Conservation (phyloP, 2,797 vertebrate genomes). For the Chelonia mydas region DNA sequence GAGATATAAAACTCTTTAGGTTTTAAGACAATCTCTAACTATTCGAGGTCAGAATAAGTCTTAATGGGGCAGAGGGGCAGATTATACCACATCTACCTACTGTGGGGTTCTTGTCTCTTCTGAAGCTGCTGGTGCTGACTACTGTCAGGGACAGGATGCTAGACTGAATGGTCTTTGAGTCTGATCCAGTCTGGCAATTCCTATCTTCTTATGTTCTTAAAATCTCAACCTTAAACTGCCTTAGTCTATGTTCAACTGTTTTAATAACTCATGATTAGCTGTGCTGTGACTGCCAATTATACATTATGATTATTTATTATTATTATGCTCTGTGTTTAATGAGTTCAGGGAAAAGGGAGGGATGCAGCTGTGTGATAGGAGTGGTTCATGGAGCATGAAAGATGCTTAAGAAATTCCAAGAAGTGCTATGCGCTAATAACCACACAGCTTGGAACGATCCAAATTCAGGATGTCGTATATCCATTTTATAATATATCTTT, state of each 20-base stretch:
- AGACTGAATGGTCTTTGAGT: not conserved
- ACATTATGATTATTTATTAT: not conserved
- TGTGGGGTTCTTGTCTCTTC: not conserved
- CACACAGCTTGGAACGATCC: not conserved
- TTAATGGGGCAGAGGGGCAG: not conserved
- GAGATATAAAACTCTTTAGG: not conserved
- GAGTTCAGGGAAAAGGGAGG: not conserved
- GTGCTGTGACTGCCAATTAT: not conserved
- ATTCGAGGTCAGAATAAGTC: not conserved
- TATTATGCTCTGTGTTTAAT: fast-evolving
- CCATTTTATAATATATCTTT: fast-evolving
- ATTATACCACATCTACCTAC: not conserved
- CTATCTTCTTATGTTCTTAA: not conserved
- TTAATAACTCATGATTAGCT: not conserved
- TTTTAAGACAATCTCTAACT: not conserved
- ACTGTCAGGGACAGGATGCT: not conserved
- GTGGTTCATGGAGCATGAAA: fast-evolving
- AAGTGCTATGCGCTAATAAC: not conserved
- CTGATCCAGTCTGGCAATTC: not conserved
- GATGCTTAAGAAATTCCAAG: not conserved
- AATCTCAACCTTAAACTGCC: not conserved
- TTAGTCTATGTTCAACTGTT: not conserved
- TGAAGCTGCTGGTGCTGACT: not conserved
- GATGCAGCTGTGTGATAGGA: fast-evolving
- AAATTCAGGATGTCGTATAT: fast-evolving